Evolutionary conservation across 2,113 vertebrate genomes (phyloP), one percentile per base, ranked within the genome.

Genomic region (Epinephelus lanceolatus): DNA sequence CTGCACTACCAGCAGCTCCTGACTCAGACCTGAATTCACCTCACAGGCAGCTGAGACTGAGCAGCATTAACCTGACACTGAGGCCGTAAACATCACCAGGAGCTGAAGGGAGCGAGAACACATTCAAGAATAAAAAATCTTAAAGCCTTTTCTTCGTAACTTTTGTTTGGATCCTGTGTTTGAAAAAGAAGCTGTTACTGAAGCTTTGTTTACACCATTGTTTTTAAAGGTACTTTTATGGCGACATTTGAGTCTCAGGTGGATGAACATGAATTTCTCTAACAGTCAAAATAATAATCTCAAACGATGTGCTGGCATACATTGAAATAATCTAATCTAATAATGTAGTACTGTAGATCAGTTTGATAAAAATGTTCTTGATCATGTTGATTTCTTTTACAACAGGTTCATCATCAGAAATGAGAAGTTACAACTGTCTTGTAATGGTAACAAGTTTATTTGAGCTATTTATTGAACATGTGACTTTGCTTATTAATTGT

Each of bases 1-100:
- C 95, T 97, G 74, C 85, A 93, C 84, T 90, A 92, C 61, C 90
- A 92, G 0, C 80, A 78, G 4, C 25, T 52, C 37, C 94, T 96
- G 17, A 67, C 92, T 7, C 67, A 94, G 63, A 96, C 96, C 86
- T 96, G 94, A 93, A 96, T 90, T 30, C 25, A 14, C 3, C 6
- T 30, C 60, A 40, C 67, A 30, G 30, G 30, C 30, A 30, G 27
- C 27, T 27, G 27, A 27, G 30, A 7, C 21, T 14, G 49, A 62
- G 42, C 56, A 33, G 6, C 55, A 6, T 17, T 5, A 37, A 52
- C 53, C 17, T 47, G 30, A 30, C 30, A 47, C 45, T 8, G 18
- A 53, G 23, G 17, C 52, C 7, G 18, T 5, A 1, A 3, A 18
- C 71, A 23, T 30, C 61, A 27, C 4, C 55, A 14, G 13, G 0